phyloP scores from a whole-genome alignment of 2,888 invertebrate species.

The Melieria picta region DNA sequence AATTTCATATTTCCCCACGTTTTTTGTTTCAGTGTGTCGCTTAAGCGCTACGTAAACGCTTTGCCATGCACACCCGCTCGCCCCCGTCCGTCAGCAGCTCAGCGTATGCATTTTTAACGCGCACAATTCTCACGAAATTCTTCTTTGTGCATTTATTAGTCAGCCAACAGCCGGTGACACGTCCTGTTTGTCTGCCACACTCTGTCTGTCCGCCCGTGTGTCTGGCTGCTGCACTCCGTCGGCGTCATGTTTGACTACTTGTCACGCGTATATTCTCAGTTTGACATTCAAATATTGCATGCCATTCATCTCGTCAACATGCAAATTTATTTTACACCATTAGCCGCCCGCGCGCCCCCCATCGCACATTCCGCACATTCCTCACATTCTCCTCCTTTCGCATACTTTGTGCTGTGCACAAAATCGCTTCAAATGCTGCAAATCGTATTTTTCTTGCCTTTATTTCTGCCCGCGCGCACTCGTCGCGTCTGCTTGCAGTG shows the following conservation, averaged over 20 bases:
- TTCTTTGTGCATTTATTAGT: too few species aligned
- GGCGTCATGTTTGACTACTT: constrained; percentile 16
- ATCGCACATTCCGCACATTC: too few species aligned
- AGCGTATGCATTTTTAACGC: too few species aligned
- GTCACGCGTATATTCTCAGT: constrained; percentile 26
- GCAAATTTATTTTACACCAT: constrained; percentile 38
- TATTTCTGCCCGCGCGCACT: not conserved
- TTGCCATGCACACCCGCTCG: too few species aligned
- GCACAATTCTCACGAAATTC: too few species aligned
- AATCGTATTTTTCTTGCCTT: not conserved
- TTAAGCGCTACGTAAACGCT: too few species aligned
- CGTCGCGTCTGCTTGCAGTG: not conserved
- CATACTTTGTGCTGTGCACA: not conserved
- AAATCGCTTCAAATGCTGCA: constrained; percentile 14
- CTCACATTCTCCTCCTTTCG: too few species aligned
- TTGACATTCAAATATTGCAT: constrained; percentile 47
- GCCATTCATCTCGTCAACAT: constrained; percentile 47
- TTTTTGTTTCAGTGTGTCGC: too few species aligned
- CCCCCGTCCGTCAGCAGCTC: too few species aligned
- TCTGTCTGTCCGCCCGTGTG: not conserved
- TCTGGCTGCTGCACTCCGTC: not conserved
- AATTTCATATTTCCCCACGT: too few species aligned
- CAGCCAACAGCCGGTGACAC: too few species aligned
- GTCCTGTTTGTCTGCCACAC: too few species aligned
- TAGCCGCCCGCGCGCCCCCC: not conserved